Percentiles rank a stretch among this genome's conserved stretches.
Evolutionary conservation across 2,797 vertebrate genomes (phyloP).

Genomic region (Tenualosa ilisha): DNA sequence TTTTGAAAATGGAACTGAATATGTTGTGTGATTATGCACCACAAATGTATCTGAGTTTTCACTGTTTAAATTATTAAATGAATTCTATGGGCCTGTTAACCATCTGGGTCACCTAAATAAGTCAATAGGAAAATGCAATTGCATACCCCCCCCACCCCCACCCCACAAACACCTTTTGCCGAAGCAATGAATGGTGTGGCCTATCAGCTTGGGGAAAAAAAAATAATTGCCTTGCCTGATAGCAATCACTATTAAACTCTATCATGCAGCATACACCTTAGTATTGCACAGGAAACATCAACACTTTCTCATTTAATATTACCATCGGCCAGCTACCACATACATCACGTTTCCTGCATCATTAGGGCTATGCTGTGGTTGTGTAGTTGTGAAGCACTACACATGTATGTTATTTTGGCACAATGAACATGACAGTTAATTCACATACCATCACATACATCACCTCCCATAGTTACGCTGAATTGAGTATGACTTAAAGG

Average conservation of each 20-base stretch:
- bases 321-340: neutral
- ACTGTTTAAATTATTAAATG: neutral
- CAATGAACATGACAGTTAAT: neutral
- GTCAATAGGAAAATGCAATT: neutral
- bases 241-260: constrained; percentile 17
- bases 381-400: neutral
- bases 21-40: neutral
- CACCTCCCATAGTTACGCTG: neutral
- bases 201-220: neutral
- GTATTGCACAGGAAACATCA: neutral
- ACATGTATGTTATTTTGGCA: neutral
- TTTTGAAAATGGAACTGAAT: neutral
- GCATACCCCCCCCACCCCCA: neutral
- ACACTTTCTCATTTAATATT: neutral
- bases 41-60: neutral
- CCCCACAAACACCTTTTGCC: neutral
- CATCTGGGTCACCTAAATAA: constrained; percentile 11
- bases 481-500: neutral
- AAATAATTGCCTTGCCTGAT: constrained; percentile 14
- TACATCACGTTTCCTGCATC: neutral
- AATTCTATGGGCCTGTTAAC: neutral
- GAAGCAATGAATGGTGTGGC: neutral
- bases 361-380: neutral
- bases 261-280: neutral
- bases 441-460: neutral